Evolutionary conservation across 2,797 vertebrate species (phyloP), one percentile per base, ranked within the genome.

Genomic region (Microctenopoma steveboyesi): DNA sequence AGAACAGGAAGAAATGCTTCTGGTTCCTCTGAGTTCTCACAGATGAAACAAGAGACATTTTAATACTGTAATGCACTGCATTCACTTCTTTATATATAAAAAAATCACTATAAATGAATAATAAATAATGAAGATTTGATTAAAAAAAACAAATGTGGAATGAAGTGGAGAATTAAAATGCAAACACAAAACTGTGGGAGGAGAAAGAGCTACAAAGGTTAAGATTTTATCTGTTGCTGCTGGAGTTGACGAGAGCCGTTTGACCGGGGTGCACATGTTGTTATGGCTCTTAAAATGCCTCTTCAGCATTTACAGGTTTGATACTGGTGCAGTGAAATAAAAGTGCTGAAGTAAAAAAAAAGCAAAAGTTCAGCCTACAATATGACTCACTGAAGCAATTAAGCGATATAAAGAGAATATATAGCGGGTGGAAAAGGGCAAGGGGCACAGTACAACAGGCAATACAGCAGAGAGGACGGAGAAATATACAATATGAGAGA

Each of bases 1-100:
- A 94, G 86, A 91, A 91, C 86, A 86, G 91, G 72, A 93, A 93
- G 86, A 94, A 94, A 76, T 94, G 94, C 82, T 94, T 94, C 84
- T 94, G 94, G 93, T 94, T 94, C 82, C 91, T 94, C 72, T 94
- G 91, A 93, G 65, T n/a, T n/a, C 27, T 4, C 48, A 51, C 56
- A 43, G 59, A 59, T 8, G 8, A 25, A 69, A n/a, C 9, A 7
- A 71, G 62, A 64, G 66, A 87, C 64, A 40, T 76, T 89, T 82
- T 82, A 76, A 79, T 73, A 83, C 82, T 81, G 39, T 58, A 74
- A 68, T 81, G 76, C 88, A 80, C 83, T 65, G 76, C 63, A 55
- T 47, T 60, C 53, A n/a, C n/a, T 73, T 70, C 65, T 70, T 55
- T 9, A 33, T 52, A 33, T 52, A 78, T 68, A 64, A 71, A 78